These are phyloP conservation scores for Amblyjoppa proteus DNA, from an alignment of 2,888 invertebrate genomes.

Conservation along the genomic window DNA sequence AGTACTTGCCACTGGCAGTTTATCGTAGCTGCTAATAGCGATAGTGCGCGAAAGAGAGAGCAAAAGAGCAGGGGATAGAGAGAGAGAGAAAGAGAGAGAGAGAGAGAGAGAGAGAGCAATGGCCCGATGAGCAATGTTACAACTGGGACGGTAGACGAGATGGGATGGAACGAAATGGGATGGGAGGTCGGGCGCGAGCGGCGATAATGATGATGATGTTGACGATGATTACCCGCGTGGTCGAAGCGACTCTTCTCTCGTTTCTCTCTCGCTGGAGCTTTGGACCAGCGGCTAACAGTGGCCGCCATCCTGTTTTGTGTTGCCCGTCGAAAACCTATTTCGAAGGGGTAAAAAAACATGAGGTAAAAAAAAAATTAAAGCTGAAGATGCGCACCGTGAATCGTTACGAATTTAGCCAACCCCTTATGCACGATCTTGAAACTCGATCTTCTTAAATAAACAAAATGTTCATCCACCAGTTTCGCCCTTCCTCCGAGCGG, in stretches of 20 bases:
- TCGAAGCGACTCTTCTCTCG: conserved; percentile 69
- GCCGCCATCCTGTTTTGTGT: conserved; percentile 51
- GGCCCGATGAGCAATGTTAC: conserved; percentile 67
- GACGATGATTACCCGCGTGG: conserved; percentile 82
- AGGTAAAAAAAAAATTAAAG: conserved; percentile 34
- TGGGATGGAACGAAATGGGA: conserved; percentile 75
- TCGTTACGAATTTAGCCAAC: conserved; percentile 45
- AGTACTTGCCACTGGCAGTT: conserved; percentile 78
- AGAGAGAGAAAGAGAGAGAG: conserved; percentile 10
- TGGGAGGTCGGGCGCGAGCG: conserved; percentile 69
- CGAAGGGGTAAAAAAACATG: conserved; percentile 42
- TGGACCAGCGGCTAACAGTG: conserved; percentile 45
- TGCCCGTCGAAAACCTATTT: conserved; percentile 55
- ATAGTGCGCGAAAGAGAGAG: conserved; percentile 53
- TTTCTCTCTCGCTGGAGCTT: conserved; percentile 58
- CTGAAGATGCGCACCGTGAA: conserved; percentile 30
- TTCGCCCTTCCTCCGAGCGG: conserved; percentile 1
- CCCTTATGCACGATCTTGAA: conserved; percentile 50
- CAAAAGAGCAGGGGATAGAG: conserved; percentile 28
- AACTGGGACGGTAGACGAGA: conserved; percentile 75
- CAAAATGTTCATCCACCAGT: conserved; percentile 39
- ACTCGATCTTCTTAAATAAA: conserved; percentile 51
- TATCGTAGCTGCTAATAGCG: conserved; percentile 79
- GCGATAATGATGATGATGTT: conserved; percentile 82
- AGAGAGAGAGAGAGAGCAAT: conserved; percentile 31